Base-by-base conservation (phyloP, 2,888 invertebrate species). In the Yponomeuta plumbellus region DNA sequence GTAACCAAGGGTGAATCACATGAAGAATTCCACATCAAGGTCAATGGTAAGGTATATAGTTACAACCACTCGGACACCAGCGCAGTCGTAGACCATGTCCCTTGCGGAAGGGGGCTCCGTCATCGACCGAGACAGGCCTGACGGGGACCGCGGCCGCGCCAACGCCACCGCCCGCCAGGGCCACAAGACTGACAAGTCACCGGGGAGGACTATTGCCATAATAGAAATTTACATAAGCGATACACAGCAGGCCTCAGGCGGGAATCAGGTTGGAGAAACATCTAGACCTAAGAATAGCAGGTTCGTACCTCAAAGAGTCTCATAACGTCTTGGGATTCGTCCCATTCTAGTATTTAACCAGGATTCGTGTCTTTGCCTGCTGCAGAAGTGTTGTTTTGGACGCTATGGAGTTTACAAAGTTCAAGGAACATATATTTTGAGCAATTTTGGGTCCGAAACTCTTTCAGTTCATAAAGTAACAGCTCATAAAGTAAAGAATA, bases 21-120 rank as follows among this genome's bases (percentile, higher is more conserved):
- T 52, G 44, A 17, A 52, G 44, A 17, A 52, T 6, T 52, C 17
- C 44, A 52, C 17, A 52, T 13, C 44, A 5, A 52, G 44, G 17
- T 52, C 13, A 17, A 52, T 17, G 44, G 44, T 17, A 52, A 17
- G 17, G 17, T 17, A 52, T 17, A n/a, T 17, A 11, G 11, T 44
- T 13, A 1, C 11, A 11, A 13, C 44, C 11, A 8, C 44, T 13
- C 13, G 44, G 44, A 11, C 2, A 2, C 44, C 11, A 8, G 71
- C 76, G 70, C 88, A 90, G 84, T 87, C 81, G 78, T 78, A 44
- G 84, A 90, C 70, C 76, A 80, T 90, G 90, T 90, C 90, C 86
- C 77, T 90, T 80, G 90, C 80, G 64, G 90, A 88, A 83, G 88
- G 83, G 70, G 80, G 80, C 69, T 90, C 90, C 66, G 90, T 89